Base-by-base conservation (phyloP, 1,140 invertebrate species). In the Cataglyphis hispanica region DNA sequence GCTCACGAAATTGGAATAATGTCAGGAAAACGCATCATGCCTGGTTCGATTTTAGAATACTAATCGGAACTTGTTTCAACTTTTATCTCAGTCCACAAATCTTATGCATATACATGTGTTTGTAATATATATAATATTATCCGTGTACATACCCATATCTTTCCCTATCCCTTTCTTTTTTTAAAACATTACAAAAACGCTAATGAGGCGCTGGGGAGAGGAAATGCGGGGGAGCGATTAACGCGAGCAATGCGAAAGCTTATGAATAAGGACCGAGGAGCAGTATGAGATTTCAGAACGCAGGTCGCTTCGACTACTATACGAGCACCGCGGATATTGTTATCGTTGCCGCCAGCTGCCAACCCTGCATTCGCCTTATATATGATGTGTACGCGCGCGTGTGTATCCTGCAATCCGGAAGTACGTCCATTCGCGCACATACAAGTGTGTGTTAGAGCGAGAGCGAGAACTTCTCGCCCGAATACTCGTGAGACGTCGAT, bases 321-420 rank as follows among this genome's bases (percentile, higher is more conserved):
- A 93, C 89, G 89, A 93, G 91, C 89, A 92, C 92, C 90, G 80
- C 90, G 91, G 90, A 91, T 92, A 93, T 93, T 93, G 93, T 93
- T 93, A 93, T 93, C 92, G 90, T 84, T 89, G 72, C 46, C 86
- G 78, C 89, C 92, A 93, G 92, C 92, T 93, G 92, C 92, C 91
- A 93, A 89, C 72, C 89, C 84, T 88, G 80, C 85, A 88, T 91
- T 89, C 88, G 86, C 86, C 90, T 87, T 83, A 31, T 66, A 58
- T 76, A 69, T 64, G 19, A 56, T 61, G 40, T 46, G 66, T 86
- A 89, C 43, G 13, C 43, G n/a, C 70, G 61, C 74, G 56, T 50
- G 50, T 40, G 53, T 78, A 64, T 87, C 61, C 61, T 74, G 27
- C 78, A 76, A 69, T 64, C 77, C 67, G 63, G 77, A 86, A 75